Base-by-base conservation (phyloP, 1,140 invertebrate species). In the Aphaenogaster floridana region DNA sequence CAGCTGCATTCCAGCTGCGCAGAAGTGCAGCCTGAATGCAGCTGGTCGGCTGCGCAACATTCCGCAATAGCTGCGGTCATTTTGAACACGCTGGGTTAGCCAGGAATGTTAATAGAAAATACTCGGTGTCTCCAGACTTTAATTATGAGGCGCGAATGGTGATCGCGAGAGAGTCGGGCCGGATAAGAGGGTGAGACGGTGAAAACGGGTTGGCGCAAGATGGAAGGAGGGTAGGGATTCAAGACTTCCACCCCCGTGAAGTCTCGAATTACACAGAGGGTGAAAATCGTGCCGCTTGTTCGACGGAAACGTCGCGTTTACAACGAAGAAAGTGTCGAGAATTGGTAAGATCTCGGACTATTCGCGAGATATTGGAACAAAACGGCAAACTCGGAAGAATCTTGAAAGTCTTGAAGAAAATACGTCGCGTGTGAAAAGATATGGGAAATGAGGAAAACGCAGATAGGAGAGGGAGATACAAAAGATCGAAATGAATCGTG, bases 51-150 rank as follows among this genome's bases (percentile, higher is more conserved):
- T 80, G 68, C 72, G 69, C 89, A 91, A 91, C 90, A 91, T 89
- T 91, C 91, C 90, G 86, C 90, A 89, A 93, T 92, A 90, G 91
- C 90, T 90, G 88, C 92, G 93, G 93, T 94, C 93, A 94, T 94
- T 94, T 94, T 91, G 89, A 90, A 89, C 90, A 89, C 79, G 92
- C 86, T 91, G 90, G 94, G 92, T 94, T 94, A 94, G 93, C 93
- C 91, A 93, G 92, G 94, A 94, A 94, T 94, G 93, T 94, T 94
- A 94, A 94, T 95, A 94, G 94, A 94, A 95, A 95, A 95, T 95
- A 91, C 92, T 94, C 93, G 89, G 87, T 91, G 92, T 92, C 92
- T 86, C 91, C 85, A 88, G 90, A 92, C 92, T 94, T 94, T 94
- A 94, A 94, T 94, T 94, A 92, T 92, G 91, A 93, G 89, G 88